Evolutionary conservation across 2,888 invertebrate genomes (phyloP).

Genomic region (Troilus luridus): DNA sequence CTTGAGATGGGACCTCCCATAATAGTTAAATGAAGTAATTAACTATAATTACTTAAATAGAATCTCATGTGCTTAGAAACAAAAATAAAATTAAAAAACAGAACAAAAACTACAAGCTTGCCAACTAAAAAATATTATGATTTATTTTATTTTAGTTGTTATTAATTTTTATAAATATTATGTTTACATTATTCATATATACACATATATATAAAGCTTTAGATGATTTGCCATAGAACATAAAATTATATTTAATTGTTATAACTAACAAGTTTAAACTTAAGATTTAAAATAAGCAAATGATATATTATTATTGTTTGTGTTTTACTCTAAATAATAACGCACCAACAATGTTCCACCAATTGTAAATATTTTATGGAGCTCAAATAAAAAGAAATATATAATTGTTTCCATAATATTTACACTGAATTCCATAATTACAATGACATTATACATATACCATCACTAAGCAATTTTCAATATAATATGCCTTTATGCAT

Average conservation of each 20-base stretch:
- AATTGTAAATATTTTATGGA: neutral
- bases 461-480: neutral
- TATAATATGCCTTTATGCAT: neutral
- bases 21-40: neutral
- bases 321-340: slow-evolving; percentile 3
- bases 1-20: neutral
- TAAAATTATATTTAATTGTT: neutral
- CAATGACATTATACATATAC: neutral
- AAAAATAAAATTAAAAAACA: neutral
- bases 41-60: neutral
- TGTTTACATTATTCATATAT: slow-evolving; percentile 1
- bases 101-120: slow-evolving; percentile 11
- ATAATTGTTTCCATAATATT: neutral
- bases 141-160: too few relatives aligned
- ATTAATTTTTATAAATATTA: too few relatives aligned
- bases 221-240: neutral
- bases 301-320: neutral
- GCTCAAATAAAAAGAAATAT: neutral
- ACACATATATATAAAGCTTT: neutral
- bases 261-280: neutral
- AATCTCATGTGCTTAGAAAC: neutral
- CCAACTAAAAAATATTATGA: neutral
- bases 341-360: neutral
- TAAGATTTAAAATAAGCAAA: neutral
- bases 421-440: neutral